Evolutionary conservation across 2,797 vertebrate species (phyloP).

Genomic region (Coendou prehensilis): DNA sequence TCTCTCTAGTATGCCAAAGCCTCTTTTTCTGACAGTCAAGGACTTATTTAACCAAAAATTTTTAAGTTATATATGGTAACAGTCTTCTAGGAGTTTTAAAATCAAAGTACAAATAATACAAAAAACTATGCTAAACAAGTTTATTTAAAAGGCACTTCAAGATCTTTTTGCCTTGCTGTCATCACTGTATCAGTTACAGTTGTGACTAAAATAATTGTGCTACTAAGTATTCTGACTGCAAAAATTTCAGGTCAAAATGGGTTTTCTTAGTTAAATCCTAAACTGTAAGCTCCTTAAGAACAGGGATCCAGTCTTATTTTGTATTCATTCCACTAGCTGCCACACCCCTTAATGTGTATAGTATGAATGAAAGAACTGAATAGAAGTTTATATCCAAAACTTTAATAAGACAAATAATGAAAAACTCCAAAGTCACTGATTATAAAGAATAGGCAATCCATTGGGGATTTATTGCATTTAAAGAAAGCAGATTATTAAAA

Average conservation of each 20-base stretch:
- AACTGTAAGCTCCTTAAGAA: constrained; percentile 23
- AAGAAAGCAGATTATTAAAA: constrained; percentile 74
- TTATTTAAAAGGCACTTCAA: constrained; percentile 15
- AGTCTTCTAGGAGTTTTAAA: constrained; percentile 60
- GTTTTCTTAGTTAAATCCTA: constrained; percentile 49
- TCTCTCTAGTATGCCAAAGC: constrained; percentile 42
- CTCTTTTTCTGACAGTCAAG: constrained; percentile 45
- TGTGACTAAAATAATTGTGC: background rate
- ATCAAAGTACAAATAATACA: background rate
- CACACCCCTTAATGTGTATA: background rate
- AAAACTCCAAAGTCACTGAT: constrained; percentile 47
- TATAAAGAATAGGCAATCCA: constrained; percentile 64
- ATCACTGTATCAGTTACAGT: background rate
- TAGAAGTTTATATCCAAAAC: constrained; percentile 2
- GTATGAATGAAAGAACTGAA: constrained; percentile 48
- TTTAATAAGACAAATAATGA: constrained; percentile 61
- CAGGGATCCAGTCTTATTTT: background rate
- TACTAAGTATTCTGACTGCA: background rate
- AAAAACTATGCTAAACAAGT: constrained; percentile 17
- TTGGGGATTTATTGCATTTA: constrained; percentile 79
- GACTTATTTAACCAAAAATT: constrained; percentile 22
- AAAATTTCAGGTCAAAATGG: background rate
- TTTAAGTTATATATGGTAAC: background rate
- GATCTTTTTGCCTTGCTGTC: background rate
- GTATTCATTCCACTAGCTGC: background rate